phyloP scores from a whole-genome alignment of 2,797 vertebrate species.

The Myotis findleyi region DNA sequence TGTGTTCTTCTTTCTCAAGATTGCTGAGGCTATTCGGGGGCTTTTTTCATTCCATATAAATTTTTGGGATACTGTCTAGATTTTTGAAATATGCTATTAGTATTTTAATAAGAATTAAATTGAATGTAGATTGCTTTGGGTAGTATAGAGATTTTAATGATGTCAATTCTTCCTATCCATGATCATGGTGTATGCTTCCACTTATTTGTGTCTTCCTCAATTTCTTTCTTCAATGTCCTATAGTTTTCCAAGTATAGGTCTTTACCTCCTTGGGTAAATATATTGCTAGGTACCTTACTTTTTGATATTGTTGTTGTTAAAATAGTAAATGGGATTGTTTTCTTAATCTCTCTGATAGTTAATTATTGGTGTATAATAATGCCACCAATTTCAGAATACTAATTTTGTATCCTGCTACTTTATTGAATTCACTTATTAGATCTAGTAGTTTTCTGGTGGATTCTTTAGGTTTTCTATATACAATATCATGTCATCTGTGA shows the following conservation, averaged over 20 bases:
- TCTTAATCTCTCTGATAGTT: no score
- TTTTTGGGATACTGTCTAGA: neutral
- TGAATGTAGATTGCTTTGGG: neutral
- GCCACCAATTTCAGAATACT: no score
- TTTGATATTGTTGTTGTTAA: neutral
- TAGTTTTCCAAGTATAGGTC: neutral
- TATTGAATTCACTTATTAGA: no score
- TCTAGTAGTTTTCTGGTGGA: no score
- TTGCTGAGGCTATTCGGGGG: neutral
- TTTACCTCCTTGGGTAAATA: neutral
- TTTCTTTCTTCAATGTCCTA: neutral
- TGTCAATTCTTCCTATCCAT: neutral
- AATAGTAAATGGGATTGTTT: neutral
- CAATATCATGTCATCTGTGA: neutral
- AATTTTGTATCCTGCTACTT: no score
- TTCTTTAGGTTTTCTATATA: no score
- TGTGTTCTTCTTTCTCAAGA: neutral
- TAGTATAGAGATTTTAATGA: neutral
- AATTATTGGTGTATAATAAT: no score
- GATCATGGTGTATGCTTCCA: neutral
- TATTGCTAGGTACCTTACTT: neutral
- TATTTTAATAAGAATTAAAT: neutral
- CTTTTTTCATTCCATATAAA: neutral
- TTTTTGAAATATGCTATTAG: neutral
- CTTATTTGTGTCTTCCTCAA: neutral